Conservation (phyloP, 64 coral and sea anemone genomes). For the Pocillopora verrucosa region DNA sequence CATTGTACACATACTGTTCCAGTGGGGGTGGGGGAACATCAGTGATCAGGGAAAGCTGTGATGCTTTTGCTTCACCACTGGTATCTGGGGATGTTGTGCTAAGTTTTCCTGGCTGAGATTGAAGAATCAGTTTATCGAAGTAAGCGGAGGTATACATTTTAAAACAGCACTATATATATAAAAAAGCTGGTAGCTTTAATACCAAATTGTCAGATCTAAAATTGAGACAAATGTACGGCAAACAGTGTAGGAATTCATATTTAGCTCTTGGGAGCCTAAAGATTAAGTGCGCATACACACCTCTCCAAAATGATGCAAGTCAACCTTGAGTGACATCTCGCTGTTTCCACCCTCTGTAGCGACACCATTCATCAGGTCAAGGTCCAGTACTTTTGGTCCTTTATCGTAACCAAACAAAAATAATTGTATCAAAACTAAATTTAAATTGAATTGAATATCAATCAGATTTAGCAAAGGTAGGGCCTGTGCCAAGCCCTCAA, state of each 20-base stretch:
- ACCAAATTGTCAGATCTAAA: too few relatives aligned
- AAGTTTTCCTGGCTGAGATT: conserved; percentile 4
- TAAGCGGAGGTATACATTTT: too few relatives aligned
- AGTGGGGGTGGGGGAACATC: conserved; percentile 85
- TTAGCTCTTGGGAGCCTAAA: neutral
- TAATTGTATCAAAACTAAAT: neutral
- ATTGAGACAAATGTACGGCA: too few relatives aligned
- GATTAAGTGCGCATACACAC: neutral
- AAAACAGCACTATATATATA: too few relatives aligned
- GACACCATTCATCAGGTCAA: conserved; percentile 47
- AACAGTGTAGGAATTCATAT: neutral
- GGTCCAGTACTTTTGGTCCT: conserved; percentile 76
- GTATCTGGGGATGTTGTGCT: neutral
- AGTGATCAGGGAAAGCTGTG: conserved; percentile 69
- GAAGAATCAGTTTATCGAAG: too few relatives aligned
- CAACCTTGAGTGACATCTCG: conserved; percentile 73
- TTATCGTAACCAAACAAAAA: neutral
- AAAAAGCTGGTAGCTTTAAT: too few relatives aligned
- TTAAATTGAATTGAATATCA: too few relatives aligned
- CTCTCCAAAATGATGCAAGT: conserved; percentile 86
- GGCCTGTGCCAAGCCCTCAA: too few relatives aligned
- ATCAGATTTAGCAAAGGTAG: too few relatives aligned
- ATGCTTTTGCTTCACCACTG: conserved; percentile 31
- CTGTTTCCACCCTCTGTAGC: conserved; percentile 37
- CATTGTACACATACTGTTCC: conserved; percentile 91